Conservation (phyloP, 2,888 invertebrate genomes). For the Colletes collaris region DNA sequence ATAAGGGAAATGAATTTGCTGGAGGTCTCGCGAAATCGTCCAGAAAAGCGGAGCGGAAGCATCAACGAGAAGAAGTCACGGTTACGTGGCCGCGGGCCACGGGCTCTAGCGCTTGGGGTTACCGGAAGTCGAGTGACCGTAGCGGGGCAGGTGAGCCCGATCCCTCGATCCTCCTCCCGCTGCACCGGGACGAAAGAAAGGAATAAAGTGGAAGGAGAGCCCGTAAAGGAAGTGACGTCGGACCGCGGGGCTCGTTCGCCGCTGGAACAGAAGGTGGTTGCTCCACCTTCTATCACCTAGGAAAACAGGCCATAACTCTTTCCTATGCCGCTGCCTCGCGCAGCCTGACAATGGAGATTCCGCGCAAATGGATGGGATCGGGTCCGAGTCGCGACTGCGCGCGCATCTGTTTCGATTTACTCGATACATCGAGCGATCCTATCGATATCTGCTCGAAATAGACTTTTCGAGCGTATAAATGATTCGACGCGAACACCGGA, state of each 20-base stretch:
- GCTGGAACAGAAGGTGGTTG: conserved; percentile 41
- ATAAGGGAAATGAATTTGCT: too few relatives aligned
- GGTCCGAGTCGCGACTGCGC: conserved; percentile 13
- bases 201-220: conserved; percentile 31
- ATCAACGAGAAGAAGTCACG: conserved; percentile 64
- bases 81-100: conserved; percentile 72
- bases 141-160: conserved; percentile 72
- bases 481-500: too few relatives aligned
- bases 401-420: neutral
- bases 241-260: conserved; percentile 43
- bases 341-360: conserved; percentile 49
- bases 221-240: conserved; percentile 63
- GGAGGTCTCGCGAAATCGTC: conserved; percentile 2
- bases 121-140: conserved; percentile 78
- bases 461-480: too few relatives aligned
- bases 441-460: too few relatives aligned
- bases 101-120: conserved; percentile 67
- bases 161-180: conserved; percentile 46
- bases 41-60: conserved; percentile 32
- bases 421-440: neutral
- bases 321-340: conserved; percentile 27
- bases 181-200: neutral
- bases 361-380: conserved; percentile 44
- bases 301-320: conserved; percentile 60
- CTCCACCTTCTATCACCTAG: conserved; percentile 62